phyloP scores from a whole-genome alignment of 23 tunicate genomes.

The Clavelina lepadiformis region DNA sequence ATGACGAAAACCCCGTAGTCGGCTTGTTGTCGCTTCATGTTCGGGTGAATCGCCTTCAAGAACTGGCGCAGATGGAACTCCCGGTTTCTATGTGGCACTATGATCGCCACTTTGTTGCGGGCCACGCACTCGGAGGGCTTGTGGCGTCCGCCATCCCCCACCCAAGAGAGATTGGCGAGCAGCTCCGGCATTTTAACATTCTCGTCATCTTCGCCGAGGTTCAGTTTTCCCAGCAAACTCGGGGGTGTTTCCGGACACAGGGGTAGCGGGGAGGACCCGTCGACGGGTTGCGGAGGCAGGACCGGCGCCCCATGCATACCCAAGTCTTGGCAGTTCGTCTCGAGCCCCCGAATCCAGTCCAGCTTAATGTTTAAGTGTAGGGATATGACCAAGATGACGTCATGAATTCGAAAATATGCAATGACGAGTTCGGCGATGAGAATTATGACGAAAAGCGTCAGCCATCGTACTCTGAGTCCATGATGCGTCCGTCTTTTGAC shows the following conservation, averaged over 20 bases:
- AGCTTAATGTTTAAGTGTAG: conserved; percentile 65
- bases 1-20: conserved; percentile 70
- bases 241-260: conserved; percentile 62
- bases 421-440: conserved; percentile 28
- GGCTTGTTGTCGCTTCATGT: conserved; percentile 74
- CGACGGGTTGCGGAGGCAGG: conserved; percentile 1
- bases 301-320: conserved; percentile 1
- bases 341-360: conserved; percentile 72
- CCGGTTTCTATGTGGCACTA: conserved; percentile 77
- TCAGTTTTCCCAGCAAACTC: conserved; percentile 31
- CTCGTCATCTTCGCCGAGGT: conserved; percentile 26
- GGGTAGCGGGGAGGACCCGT: conserved; percentile 28
- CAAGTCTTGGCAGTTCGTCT: conserved; percentile 44
- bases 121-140: conserved; percentile 52
- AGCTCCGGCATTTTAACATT: conserved; percentile 24
- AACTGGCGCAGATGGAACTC: conserved; percentile 62
- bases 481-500: conserved; percentile 25
- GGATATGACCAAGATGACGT: conserved; percentile 58
- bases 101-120: conserved; percentile 69
- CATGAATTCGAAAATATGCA: conserved; percentile 62
- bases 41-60: conserved; percentile 59
- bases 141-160: conserved; percentile 40
- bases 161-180: conserved; percentile 24
- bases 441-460: conserved; percentile 20
- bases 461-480: conserved; percentile 58